Evolutionary conservation across 2,888 invertebrate genomes (phyloP), one percentile per base, ranked within the genome.

Genomic region (Plebejus melissa): DNA sequence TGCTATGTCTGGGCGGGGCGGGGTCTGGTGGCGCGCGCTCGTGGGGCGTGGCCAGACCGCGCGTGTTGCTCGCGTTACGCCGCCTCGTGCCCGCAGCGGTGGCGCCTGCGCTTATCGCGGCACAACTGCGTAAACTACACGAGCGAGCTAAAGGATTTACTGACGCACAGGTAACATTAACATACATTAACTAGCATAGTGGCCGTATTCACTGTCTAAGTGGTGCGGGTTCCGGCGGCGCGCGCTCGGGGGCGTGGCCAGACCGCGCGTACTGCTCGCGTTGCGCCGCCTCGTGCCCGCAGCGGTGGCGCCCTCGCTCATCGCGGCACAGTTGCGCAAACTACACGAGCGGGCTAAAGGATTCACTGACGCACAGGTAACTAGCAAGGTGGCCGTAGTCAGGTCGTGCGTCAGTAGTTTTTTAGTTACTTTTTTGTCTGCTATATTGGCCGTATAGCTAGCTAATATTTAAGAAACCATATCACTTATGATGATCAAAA

Each of bases 1-100:
- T 84, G 96, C 76, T 91, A 95, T 76, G 94, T 94, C 83, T 91
- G 97, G 79, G 97, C 96, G 74, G 83, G 76, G 82, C 82, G 74
- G 84, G 82, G 78, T 77, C 75, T 80, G 81, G 74, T 75, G 81
- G 36, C 96, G 96, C 38, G 32, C 94, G 98, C 71, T 96, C 76
- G 69, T 80, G 96, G 83, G 97, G 97, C 97, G 96, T 94, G 79
- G 65, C 75, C 79, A 76, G 95, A 50, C 72, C 46, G 71, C 54
- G 96, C 96, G 41, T 94, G 97, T 75, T 95, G 95, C 86, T 98
- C 97, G 97, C 76, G 81, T 28, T 96, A 96, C 41, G 38, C 94
- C 36, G 98, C 71, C 82, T 78, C n/a, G 74, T 65, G 69, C 72
- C 71, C 96, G 95, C 94, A 76, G 92, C 94, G 54, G 82, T 81